Base-by-base conservation (phyloP, 2,113 vertebrate species). In the Passer montanus region DNA sequence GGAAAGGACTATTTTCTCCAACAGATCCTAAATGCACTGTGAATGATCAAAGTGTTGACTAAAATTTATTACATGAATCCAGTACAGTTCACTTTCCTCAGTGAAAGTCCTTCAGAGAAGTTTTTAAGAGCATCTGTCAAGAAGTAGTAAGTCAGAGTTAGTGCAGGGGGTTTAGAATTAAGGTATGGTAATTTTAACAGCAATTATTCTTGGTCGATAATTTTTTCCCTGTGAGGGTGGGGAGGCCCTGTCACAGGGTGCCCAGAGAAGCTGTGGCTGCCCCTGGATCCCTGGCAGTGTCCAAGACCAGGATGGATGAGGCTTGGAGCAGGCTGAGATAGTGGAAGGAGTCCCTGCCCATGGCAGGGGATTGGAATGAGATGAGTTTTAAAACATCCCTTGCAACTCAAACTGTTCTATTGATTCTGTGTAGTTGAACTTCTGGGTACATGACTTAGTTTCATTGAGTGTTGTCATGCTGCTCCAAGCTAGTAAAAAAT, bases 271-370 rank as follows among this genome's bases (percentile, higher is more conserved):
- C 79, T 62, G n/a, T 21, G 47, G 14, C 16, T 83, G 47, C 6
- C 3, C 11, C 39, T 46, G 43, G 63, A 62, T 35, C 24, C 63
- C 47, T 84, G 47, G 7, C 27, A 35, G 30, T 23, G 47, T 13
- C 12, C n/a, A 41, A 62, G 41, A 11, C 28, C 47, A 27, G 30
- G 9, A 0, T 83, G 39, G n/a, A 53, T 0, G 0, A 0, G 4
- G 3, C 19, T 47, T 47, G 18, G 21, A 62, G 17, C 9, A 26
- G 3, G 4, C 39, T 47, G n/a, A 20, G 9, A 15, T 2, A 3
- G 20, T 41, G 14, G 30, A 19, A 76, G 8, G 0, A 46, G 30
- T 31, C 53, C 53, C 28, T 68, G 28, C 10, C 28, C 16, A 15
- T 22, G 33, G 1, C 50, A 80, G 21, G 31, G 11, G 14, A 6